These are phyloP conservation scores for Gadopsis bispinosus DNA, from an alignment of 2,797 vertebrate genomes.

Conservation along the genomic window DNA sequence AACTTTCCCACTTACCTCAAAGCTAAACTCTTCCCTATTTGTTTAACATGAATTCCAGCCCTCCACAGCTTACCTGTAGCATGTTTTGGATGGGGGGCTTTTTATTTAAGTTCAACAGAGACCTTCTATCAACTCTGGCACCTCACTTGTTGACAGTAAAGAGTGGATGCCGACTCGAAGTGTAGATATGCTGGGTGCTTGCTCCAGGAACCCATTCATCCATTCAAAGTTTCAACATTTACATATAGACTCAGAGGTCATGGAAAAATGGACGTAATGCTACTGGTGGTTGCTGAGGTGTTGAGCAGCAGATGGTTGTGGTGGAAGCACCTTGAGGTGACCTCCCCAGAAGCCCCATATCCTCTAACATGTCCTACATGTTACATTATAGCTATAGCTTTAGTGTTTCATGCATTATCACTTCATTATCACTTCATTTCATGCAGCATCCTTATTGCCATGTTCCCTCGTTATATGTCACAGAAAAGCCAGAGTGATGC, in stretches of 20 bases:
- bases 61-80: neutral
- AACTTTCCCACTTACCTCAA: neutral
- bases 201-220: neutral
- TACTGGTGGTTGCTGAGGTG: conserved; percentile 5
- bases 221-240: neutral
- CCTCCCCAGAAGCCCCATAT: neutral
- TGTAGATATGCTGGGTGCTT: neutral
- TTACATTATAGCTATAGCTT: neutral
- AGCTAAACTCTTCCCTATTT: neutral
- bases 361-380: neutral
- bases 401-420: neutral
- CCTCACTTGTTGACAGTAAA: conserved; percentile 10
- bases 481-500: neutral
- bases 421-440: too few relatives aligned
- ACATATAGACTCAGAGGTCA: neutral
- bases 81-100: neutral
- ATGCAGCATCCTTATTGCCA: too few relatives aligned
- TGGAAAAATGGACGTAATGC: neutral
- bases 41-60: neutral
- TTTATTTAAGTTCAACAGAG: neutral
- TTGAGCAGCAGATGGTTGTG: neutral
- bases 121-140: conserved; percentile 1
- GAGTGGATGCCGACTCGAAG: neutral
- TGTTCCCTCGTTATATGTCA: neutral
- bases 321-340: neutral